These are phyloP conservation scores for Chouioia cunea DNA, from an alignment of 2,888 invertebrate species.

Conservation along the genomic window DNA sequence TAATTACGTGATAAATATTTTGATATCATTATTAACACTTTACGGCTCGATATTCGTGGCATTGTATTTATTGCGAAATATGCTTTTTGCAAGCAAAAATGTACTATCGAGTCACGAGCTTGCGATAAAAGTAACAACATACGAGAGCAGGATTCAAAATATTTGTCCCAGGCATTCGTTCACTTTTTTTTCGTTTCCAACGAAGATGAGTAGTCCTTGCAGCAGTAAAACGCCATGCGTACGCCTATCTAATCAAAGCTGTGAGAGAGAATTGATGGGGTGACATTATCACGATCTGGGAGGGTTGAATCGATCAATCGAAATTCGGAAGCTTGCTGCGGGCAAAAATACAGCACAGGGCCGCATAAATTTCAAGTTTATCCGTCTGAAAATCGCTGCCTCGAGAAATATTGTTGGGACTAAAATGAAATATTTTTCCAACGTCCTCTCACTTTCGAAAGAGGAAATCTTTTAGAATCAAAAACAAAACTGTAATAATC, in stretches of 20 bases:
- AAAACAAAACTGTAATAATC: constrained; percentile 2
- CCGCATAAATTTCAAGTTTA: constrained; percentile 43
- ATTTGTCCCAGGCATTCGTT: constrained; percentile 13
- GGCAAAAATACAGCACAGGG: constrained; percentile 37
- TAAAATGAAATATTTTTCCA: constrained; percentile 17
- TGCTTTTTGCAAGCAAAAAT: constrained; percentile 1
- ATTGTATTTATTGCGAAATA: constrained; percentile 3
- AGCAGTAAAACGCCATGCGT: constrained; percentile 53
- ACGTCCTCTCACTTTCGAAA: background rate
- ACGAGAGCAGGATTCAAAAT: constrained; percentile 1
- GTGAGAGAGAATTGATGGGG: constrained; percentile 52
- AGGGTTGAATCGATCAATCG: constrained; percentile 51
- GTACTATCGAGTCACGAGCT: background rate
- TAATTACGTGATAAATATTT: too few relatives aligned
- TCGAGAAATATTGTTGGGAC: constrained; percentile 18
- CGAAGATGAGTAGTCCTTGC: constrained; percentile 41
- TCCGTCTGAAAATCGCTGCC: constrained; percentile 31
- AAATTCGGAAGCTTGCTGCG: constrained; percentile 27
- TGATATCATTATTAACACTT: too few relatives aligned
- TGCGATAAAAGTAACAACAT: constrained; percentile 3
- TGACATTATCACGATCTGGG: constrained; percentile 53
- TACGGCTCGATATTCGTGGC: too few relatives aligned
- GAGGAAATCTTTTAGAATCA: background rate
- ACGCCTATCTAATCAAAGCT: constrained; percentile 59
- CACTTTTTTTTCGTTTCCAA: constrained; percentile 19